Base-by-base conservation (phyloP, 2,113 vertebrate species). In the Prolemur simus region DNA sequence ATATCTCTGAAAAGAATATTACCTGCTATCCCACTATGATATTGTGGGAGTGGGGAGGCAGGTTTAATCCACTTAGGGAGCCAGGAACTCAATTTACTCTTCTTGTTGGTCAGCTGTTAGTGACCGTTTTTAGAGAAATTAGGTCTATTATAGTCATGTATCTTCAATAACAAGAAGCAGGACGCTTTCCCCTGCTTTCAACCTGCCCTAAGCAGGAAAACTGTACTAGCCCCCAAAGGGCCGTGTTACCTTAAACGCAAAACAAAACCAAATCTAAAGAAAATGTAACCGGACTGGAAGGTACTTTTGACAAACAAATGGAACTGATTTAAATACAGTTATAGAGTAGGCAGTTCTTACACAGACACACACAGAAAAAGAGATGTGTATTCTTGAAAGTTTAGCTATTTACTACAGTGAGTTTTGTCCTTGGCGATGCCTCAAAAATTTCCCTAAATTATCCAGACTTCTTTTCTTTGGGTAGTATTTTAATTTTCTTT, bases 401-500 rank as follows among this genome's bases (percentile, higher is more conserved):
- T 88, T 77, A 87, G 49, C 63, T 96, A 25, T 87, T 87, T 37
- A 37, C n/a, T 64, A 52, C 20, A 87, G 58, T 82, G 58, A 85
- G 42, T 91, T 97, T 94, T 77, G 47, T 20, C 6, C 2, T 96
- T 95, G 94, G 74, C 58, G 27, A 23, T 73, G 64, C 66, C 96
- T 96, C 68, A 97, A 76, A 96, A 78, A 27, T 92, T 92, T 63
- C 66, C 49, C 78, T 74, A 37, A 95, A 76, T 91, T 95, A 93
- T 68, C 77, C 52, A 92, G 69, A 39, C 47, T 96, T 95, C 66
- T 83, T 95, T 95, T 81, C 73, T 85, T 94, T 76, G 54, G 37
- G 34, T 80, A 82, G 32, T 93, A 54, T 76, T 97, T 98, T 93
- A 73, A 81, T 94, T 83, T 94, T 88, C 90, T 93, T 96, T 92